Evolutionary conservation across 2,888 invertebrate species (phyloP).

Genomic region (Marronus borbonicus): DNA sequence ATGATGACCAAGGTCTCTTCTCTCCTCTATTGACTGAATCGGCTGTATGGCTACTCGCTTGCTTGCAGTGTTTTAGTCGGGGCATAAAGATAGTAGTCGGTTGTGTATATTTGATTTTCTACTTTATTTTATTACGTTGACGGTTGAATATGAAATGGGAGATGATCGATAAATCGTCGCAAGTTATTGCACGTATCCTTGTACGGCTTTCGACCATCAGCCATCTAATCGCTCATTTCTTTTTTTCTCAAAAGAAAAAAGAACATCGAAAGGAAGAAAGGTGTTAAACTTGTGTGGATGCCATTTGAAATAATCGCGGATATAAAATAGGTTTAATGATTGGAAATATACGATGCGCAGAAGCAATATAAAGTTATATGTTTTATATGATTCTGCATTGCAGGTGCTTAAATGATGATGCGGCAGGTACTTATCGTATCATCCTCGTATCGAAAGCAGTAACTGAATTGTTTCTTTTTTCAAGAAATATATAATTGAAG

Average conservation of each 20-base stretch:
- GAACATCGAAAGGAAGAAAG: background rate
- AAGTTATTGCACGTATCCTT: constrained; percentile 19
- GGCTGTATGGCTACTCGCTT: background rate
- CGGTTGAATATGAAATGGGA: constrained; percentile 44
- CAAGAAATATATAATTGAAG: too few species aligned
- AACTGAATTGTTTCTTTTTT: too few species aligned
- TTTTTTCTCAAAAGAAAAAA: background rate
- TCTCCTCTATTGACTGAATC: background rate
- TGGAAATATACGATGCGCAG: too few species aligned
- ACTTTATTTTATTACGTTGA: constrained; percentile 48
- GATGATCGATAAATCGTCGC: constrained; percentile 31
- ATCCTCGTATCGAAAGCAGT: too few species aligned
- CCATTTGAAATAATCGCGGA: too few species aligned
- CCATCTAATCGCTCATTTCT: background rate
- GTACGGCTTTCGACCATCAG: background rate
- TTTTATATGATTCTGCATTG: too few species aligned
- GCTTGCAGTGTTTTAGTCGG: too few species aligned
- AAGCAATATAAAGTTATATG: too few species aligned
- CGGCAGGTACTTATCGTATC: too few species aligned
- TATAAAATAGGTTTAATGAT: too few species aligned
- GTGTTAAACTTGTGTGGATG: background rate
- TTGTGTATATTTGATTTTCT: constrained; percentile 46
- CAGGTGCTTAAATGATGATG: too few species aligned
- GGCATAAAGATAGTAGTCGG: constrained; percentile 37
- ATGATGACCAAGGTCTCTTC: background rate